These are phyloP conservation scores for Sinelater perroti DNA, from an alignment of 2,888 invertebrate species.

Conservation along the genomic window DNA sequence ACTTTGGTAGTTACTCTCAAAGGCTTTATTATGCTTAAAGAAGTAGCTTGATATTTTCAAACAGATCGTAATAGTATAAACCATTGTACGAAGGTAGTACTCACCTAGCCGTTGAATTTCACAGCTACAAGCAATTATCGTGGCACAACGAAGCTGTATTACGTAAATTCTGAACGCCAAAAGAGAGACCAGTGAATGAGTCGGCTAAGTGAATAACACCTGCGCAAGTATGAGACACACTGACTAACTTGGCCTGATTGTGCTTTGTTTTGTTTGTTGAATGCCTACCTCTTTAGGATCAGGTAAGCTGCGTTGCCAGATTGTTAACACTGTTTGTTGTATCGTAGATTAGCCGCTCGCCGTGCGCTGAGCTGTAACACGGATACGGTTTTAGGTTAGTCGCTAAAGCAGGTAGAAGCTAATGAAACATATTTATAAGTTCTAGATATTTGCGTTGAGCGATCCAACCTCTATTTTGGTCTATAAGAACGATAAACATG, in stretches of 20 bases:
- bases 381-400: conserved; percentile 27
- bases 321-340: conserved; percentile 29
- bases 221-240: conserved; percentile 41
- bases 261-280: conserved; percentile 60
- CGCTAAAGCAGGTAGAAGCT: conserved; percentile 27
- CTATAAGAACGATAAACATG: no score
- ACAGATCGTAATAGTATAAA: no score
- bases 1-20: no score
- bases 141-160: no score
- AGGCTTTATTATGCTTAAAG: no score
- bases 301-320: conserved; percentile 43
- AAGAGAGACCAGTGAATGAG: conserved; percentile 22
- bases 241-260: conserved; percentile 58
- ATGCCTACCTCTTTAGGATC: conserved; percentile 52
- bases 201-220: conserved; percentile 11
- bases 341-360: conserved; percentile 20
- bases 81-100: no score
- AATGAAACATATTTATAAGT: no score
- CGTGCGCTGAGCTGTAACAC: conserved; percentile 2
- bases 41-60: no score
- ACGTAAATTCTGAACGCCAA: no score
- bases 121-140: conserved; percentile 7
- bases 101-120: conserved; percentile 17
- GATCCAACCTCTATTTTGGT: no score
- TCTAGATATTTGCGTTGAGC: no score